These are phyloP conservation scores for Neotoxoptera formosana DNA, from an alignment of 1,140 invertebrate genomes.

Conservation along the genomic window DNA sequence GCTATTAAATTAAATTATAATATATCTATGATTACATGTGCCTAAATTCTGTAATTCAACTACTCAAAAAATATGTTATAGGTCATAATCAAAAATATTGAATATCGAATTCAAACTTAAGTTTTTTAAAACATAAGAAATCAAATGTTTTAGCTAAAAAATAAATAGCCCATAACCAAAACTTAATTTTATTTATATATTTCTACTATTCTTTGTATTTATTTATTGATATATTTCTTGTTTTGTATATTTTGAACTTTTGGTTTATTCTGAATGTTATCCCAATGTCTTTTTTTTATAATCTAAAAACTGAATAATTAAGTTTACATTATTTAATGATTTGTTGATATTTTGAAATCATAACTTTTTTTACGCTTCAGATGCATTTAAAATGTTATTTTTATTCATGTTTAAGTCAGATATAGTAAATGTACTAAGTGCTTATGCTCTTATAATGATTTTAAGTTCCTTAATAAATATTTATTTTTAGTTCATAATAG, in stretches of 20 bases:
- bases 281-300: too few species aligned
- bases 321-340: not conserved
- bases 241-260: not conserved
- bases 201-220: too few species aligned
- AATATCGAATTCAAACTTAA: too few species aligned
- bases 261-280: not conserved
- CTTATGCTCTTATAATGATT: not conserved
- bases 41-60: too few species aligned
- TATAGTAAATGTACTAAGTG: not conserved
- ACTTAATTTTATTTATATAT: too few species aligned
- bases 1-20: too few species aligned
- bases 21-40: too few species aligned
- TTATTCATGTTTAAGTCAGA: not conserved
- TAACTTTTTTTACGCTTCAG: not conserved
- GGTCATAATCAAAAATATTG: too few species aligned
- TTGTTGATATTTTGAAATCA: not conserved
- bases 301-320: not conserved
- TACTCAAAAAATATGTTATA: too few species aligned
- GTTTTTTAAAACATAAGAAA: too few species aligned
- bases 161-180: not conserved
- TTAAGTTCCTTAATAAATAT: not conserved
- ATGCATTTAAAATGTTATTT: not conserved
- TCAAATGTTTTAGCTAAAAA: not conserved
- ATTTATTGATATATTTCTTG: too few species aligned
- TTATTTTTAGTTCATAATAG: conserved; percentile 69